Percentiles rank a stretch among this genome's conserved stretches.
These are phyloP conservation scores for Agrilus cyanescens DNA, from an alignment of 2,888 invertebrate species.

Conservation along the genomic window DNA sequence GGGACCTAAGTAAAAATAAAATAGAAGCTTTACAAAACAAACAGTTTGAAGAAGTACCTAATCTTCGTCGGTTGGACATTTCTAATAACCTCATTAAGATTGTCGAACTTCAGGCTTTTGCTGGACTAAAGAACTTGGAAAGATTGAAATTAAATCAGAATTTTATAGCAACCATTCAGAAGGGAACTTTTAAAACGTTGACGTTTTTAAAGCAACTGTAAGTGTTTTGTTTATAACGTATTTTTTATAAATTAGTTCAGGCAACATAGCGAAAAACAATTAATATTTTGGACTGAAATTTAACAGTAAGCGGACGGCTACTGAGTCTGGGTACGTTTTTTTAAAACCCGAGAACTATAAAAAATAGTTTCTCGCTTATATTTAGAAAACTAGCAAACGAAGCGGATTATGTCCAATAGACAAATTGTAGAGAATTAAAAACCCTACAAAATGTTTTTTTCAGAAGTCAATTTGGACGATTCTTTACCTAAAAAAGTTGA, in stretches of 20 bases:
- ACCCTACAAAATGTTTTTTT: too few relatives aligned
- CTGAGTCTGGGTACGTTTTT: too few relatives aligned
- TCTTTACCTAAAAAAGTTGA: too few relatives aligned
- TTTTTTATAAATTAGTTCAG: constrained; percentile 9
- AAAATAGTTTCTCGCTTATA: too few relatives aligned
- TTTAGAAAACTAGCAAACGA: too few relatives aligned
- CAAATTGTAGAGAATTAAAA: too few relatives aligned
- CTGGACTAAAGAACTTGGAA: constrained; percentile 54
- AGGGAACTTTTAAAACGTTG: constrained; percentile 60
- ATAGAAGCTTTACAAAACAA: constrained; percentile 60
- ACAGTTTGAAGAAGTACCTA: constrained; percentile 62
- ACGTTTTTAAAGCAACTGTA: constrained; percentile 61
- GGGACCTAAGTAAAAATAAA: constrained; percentile 71
- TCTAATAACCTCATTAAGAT: constrained; percentile 58
- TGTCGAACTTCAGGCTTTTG: constrained; percentile 58
- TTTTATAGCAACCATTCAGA: constrained; percentile 53
- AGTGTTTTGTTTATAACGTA: constrained; percentile 36
- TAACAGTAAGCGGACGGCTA: too few relatives aligned
- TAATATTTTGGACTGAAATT: too few relatives aligned
- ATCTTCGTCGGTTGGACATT: constrained; percentile 56
- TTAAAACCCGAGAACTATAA: too few relatives aligned
- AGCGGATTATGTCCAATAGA: too few relatives aligned
- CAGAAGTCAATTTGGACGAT: too few relatives aligned
- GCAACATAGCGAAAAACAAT: too few relatives aligned
- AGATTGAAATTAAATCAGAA: constrained; percentile 61